phyloP scores from a whole-genome alignment of 2,113 vertebrate species.

The Suncus etruscus region DNA sequence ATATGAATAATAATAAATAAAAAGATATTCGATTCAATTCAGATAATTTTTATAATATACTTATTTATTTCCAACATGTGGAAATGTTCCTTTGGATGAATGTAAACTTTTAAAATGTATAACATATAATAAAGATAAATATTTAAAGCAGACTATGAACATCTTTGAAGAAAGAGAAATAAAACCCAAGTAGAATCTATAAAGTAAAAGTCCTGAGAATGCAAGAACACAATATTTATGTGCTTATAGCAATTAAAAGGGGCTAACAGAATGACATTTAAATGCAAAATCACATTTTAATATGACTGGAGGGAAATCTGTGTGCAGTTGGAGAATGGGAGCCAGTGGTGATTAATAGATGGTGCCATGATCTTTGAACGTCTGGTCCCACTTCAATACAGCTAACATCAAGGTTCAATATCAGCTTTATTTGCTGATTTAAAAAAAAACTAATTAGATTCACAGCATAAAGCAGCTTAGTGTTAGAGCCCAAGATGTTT shows the following conservation, averaged over 20 bases:
- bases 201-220: conserved; percentile 62
- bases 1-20: no score
- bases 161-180: no score
- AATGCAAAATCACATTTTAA: conserved; percentile 73
- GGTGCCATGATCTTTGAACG: conserved; percentile 76
- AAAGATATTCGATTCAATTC: not conserved
- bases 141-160: conserved; percentile 13
- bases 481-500: conserved; percentile 48
- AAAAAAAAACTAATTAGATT: conserved; percentile 79
- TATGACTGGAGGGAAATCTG: conserved; percentile 67
- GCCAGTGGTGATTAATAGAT: conserved; percentile 77
- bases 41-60: not conserved
- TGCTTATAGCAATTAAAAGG: conserved; percentile 78
- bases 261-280: conserved; percentile 73
- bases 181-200: not conserved
- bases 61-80: not conserved
- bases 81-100: not conserved
- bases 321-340: conserved; percentile 60
- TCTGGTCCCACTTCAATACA: conserved; percentile 66
- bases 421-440: conserved; percentile 65
- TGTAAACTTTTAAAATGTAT: not conserved
- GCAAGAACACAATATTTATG: conserved; percentile 72
- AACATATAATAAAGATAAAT: not conserved
- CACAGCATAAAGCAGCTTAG: conserved; percentile 62
- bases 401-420: conserved; percentile 69